Evolutionary conservation across 2,797 vertebrate genomes (phyloP).

Genomic region (Coendou prehensilis): DNA sequence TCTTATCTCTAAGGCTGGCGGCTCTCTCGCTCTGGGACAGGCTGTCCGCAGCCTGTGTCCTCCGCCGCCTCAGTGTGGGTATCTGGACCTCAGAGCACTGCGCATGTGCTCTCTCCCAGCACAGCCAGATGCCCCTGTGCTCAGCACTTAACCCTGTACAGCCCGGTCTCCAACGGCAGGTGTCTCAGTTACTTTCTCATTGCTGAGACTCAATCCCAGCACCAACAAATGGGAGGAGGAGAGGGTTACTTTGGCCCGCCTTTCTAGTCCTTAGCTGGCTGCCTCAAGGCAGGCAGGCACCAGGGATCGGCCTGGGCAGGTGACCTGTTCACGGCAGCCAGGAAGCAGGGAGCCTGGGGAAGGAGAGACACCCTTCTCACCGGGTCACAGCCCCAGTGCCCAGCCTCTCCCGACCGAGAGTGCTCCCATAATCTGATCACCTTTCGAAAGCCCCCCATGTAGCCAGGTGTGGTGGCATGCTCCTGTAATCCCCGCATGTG

Average conservation of each 20-base stretch:
- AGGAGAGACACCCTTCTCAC: not conserved
- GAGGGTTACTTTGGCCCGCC: not conserved
- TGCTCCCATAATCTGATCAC: not conserved
- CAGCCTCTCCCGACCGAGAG: not conserved
- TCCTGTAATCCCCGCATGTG: not conserved
- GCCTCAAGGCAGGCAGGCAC: not conserved
- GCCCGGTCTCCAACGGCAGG: not conserved
- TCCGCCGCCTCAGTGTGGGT: not conserved
- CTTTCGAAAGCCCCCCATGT: not conserved
- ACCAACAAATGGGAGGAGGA: not conserved
- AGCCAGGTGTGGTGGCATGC: not conserved
- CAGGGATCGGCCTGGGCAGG: not conserved
- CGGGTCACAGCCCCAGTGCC: not conserved
- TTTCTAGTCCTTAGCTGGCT: not conserved
- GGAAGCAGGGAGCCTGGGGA: not conserved
- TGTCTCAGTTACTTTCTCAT: not conserved
- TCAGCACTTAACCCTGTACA: not conserved
- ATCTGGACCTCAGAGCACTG: not conserved
- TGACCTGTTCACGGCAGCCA: not conserved
- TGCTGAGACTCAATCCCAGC: not conserved
- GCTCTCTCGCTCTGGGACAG: not conserved
- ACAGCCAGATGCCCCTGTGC: not conserved
- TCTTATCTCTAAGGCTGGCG: not conserved
- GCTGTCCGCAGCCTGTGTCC: not conserved
- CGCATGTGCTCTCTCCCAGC: not conserved